phyloP scores from a whole-genome alignment of 2,113 vertebrate species.

The Butorides virescens region DNA sequence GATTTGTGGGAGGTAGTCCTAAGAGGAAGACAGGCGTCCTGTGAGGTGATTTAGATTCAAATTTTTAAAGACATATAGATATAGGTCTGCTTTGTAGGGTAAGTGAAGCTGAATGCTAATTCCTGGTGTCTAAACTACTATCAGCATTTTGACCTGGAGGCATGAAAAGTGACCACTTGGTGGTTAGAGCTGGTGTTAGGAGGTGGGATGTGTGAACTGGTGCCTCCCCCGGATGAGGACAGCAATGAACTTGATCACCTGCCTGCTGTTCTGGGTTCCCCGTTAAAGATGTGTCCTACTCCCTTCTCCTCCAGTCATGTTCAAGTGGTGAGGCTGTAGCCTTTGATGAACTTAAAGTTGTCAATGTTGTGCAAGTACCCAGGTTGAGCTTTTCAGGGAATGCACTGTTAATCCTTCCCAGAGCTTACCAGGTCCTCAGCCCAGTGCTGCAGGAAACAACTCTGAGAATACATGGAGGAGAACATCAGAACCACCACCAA shows the following conservation, averaged over 20 bases:
- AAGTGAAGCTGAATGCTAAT: neutral
- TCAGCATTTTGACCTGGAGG: neutral
- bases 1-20: neutral
- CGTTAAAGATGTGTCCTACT: neutral
- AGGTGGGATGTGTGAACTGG: neutral
- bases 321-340: neutral
- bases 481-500: neutral
- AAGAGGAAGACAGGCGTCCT: neutral
- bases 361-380: no score
- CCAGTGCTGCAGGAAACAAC: neutral
- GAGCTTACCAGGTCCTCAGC: neutral
- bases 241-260: neutral
- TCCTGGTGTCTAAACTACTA: neutral
- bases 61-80: neutral
- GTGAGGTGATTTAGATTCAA: neutral
- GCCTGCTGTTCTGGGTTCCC: neutral
- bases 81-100: neutral
- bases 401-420: neutral
- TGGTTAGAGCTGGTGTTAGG: neutral
- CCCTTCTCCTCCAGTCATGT: neutral
- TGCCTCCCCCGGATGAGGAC: neutral
- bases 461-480: neutral
- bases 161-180: neutral
- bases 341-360: neutral
- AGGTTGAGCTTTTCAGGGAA: neutral